Percentiles rank a stretch among this genome's conserved stretches.
These are phyloP conservation scores for Nemopilema nomurai DNA, from an alignment of 30 jellyfish, hydroid and myxozoan species.

Conservation along the genomic window DNA sequence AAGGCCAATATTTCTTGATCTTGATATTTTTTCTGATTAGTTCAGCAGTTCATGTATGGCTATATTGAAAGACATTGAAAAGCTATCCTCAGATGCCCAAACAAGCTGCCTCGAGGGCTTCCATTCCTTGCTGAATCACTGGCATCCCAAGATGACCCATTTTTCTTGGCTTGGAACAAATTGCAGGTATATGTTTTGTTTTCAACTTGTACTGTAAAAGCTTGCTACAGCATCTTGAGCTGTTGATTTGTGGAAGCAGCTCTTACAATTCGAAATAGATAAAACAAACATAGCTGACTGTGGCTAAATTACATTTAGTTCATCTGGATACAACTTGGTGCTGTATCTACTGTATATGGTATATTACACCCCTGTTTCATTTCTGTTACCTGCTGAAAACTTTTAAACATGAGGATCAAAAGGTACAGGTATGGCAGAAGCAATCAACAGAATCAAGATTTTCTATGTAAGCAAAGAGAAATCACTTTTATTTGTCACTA, in stretches of 20 bases:
- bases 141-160: background rate
- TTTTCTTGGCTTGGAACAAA: constrained; percentile 33
- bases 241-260: constrained; percentile 20
- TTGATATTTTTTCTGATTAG: too few species aligned
- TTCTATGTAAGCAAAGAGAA: constrained; percentile 1
- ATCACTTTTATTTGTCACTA: background rate
- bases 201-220: constrained; percentile 1
- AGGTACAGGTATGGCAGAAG: background rate
- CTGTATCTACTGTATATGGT: background rate
- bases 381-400: background rate
- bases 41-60: background rate
- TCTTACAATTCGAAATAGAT: background rate
- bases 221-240: constrained; percentile 17
- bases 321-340: constrained; percentile 7
- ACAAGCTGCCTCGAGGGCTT: constrained; percentile 39
- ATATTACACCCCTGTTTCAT: background rate
- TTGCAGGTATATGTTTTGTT: constrained; percentile 22
- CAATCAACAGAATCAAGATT: background rate
- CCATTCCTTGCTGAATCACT: constrained; percentile 31
- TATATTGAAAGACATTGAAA: constrained; percentile 5
- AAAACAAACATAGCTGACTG: background rate
- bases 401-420: background rate
- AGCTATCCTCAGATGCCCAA: constrained; percentile 32
- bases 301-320: background rate
- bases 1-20: too few species aligned